Conservation (phyloP, 2,797 vertebrate genomes). For the Neoniphon sammara region DNA sequence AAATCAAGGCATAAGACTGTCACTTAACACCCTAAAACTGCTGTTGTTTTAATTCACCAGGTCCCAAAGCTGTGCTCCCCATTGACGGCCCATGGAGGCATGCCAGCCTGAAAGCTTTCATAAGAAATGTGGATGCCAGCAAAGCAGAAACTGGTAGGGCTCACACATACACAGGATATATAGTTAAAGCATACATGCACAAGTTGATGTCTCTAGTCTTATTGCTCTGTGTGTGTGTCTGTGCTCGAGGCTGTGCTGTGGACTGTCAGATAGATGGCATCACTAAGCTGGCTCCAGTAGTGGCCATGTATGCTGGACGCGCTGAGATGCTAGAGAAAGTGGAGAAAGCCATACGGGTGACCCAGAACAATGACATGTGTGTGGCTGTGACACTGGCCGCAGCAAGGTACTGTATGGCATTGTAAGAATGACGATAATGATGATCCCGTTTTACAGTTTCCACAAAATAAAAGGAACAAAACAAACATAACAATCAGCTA, state of each 20-base stretch:
- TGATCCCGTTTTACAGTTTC: no score
- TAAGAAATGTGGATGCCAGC: slow-evolving; percentile 77
- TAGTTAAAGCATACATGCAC: background rate
- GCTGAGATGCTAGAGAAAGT: slow-evolving; percentile 82
- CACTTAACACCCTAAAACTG: background rate
- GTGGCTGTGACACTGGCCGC: slow-evolving; percentile 80
- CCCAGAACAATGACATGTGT: slow-evolving; percentile 81
- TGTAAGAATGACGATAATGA: background rate
- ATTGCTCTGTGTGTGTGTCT: background rate
- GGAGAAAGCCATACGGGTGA: slow-evolving; percentile 75
- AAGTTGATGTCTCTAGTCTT: background rate
- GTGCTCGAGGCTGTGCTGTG: slow-evolving; percentile 71
- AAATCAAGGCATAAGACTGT: background rate
- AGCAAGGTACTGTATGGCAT: slow-evolving; percentile 67
- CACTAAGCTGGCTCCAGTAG: slow-evolving; percentile 80
- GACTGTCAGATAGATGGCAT: slow-evolving; percentile 82
- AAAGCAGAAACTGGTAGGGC: slow-evolving; percentile 74
- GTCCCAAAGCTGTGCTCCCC: slow-evolving; percentile 75
- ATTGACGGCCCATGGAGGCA: slow-evolving; percentile 78
- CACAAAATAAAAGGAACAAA: background rate
- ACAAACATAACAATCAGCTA: background rate
- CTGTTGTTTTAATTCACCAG: slow-evolving; percentile 41
- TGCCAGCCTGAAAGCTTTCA: slow-evolving; percentile 75
- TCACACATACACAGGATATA: slow-evolving; percentile 2
- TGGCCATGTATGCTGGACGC: slow-evolving; percentile 77